phyloP scores from a whole-genome alignment of 2,113 vertebrate genomes.

The Edolisoma coerulescens region DNA sequence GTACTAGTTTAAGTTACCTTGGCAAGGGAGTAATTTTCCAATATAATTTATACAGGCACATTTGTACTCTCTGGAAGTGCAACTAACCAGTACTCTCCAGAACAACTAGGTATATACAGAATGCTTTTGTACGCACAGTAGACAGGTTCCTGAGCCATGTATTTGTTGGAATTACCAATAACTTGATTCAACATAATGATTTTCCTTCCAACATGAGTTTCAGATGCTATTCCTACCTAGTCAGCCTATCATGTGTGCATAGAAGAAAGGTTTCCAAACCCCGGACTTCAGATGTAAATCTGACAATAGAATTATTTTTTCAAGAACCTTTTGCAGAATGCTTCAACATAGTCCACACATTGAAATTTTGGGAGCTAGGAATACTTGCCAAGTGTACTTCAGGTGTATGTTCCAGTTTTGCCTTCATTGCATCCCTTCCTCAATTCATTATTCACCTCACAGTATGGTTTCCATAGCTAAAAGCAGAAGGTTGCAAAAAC shows the following conservation, averaged over 20 bases:
- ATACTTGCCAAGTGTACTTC: not conserved
- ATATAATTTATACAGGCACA: not conserved
- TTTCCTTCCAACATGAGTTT: not conserved
- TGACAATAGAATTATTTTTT: not conserved
- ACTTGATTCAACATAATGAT: not conserved
- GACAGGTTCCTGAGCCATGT: not conserved
- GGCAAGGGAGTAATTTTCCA: not conserved
- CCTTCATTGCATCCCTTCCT: not conserved
- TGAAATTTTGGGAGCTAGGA: not conserved
- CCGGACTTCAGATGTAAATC: not conserved
- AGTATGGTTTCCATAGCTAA: not conserved
- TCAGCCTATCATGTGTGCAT: fast-evolving
- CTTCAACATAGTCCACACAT: not conserved
- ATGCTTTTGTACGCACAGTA: not conserved
- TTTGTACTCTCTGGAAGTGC: not conserved
- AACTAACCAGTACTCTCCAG: not conserved
- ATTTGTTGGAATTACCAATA: not conserved
- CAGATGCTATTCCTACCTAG: not conserved
- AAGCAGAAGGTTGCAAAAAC: not conserved
- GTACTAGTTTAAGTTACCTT: not conserved
- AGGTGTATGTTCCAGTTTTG: not conserved
- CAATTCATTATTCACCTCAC: not conserved
- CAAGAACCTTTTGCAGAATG: not conserved
- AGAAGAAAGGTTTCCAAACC: not conserved
- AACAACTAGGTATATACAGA: not conserved